Conservation (phyloP, 2,113 vertebrate species). For the Chamaetylas fuelleborni region DNA sequence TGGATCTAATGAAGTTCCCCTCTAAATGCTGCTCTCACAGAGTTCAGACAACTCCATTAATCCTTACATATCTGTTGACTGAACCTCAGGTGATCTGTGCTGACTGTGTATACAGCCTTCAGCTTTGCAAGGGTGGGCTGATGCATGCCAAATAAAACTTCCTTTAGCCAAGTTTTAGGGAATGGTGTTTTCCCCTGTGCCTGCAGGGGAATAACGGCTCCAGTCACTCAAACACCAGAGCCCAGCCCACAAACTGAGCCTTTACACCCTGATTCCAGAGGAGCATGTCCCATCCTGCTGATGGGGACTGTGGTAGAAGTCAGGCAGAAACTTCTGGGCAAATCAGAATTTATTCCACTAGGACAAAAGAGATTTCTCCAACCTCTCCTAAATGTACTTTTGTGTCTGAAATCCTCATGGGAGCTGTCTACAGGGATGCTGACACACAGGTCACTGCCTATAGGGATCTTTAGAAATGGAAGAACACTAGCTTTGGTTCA, state of each 20-base stretch:
- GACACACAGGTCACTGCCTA: rapidly evolving
- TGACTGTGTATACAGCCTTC: neutral
- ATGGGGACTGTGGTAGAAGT: neutral
- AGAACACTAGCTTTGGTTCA: neutral
- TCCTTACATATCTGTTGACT: neutral
- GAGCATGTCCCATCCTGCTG: neutral
- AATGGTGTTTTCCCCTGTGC: neutral
- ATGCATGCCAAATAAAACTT: neutral
- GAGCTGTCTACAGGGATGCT: neutral
- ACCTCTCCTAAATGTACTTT: neutral
- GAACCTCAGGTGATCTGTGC: neutral
- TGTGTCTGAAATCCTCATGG: neutral
- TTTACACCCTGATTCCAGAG: neutral
- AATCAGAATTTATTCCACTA: neutral
- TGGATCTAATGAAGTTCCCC: neutral
- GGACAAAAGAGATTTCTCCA: neutral
- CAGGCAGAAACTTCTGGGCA: neutral
- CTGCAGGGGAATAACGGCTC: neutral
- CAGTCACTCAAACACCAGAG: neutral
- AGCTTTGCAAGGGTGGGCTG: neutral
- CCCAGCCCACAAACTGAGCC: neutral
- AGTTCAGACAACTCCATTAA: neutral
- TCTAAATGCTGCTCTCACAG: neutral
- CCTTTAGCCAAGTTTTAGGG: neutral
- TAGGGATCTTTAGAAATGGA: neutral